Base-by-base conservation (phyloP, 2,797 vertebrate genomes). In the Chanos chanos region DNA sequence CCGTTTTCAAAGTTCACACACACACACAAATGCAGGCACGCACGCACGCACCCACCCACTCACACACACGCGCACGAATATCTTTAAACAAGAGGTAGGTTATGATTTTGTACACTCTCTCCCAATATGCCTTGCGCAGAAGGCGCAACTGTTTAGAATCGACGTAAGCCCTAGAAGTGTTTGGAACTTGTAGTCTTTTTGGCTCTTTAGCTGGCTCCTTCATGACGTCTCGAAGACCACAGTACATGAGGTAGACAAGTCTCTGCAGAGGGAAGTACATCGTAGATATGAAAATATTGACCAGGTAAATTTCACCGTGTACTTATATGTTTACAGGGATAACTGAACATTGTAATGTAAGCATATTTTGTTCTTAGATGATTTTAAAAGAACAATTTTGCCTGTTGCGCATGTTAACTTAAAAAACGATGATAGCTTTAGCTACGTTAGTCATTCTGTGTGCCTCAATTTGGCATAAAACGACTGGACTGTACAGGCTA, bases 241-340 rank as follows among this genome's bases (percentile, higher is more conserved):
- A 61, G 56, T 68, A 28, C 69, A 67, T 77, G 79, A 86, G 83
- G 77, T 76, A 84, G 83, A 88, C 85, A 83, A 75, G 79, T 75
- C 73, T 78, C 77, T 77, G 77, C 76, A 83, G 83, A 85, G 79
- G 79, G 78, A 79, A 81, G 83, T 70, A 47, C 60, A 70, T 59
- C 66, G 63, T 83, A 86, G 80, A 87, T 83, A 87, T 90, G 86
- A 85, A 87, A 80, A 81, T 79, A 87, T 77, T 82, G 76, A 83
- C 70, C 86, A 87, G 89, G 88, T 90, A 90, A 75, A 80, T 30
- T 12, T 40, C 68, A 59, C 37, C 48, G 62, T 61, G 30, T 16
- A 54, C 36, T 9, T 4, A 28, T 62, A 3, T 19, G 30, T 22
- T 8, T 18, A 19, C 25, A 10, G 21, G 40, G 25, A 7, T 12